Base-by-base conservation (phyloP, 2,113 vertebrate genomes). In the Microcebus jonahi region DNA sequence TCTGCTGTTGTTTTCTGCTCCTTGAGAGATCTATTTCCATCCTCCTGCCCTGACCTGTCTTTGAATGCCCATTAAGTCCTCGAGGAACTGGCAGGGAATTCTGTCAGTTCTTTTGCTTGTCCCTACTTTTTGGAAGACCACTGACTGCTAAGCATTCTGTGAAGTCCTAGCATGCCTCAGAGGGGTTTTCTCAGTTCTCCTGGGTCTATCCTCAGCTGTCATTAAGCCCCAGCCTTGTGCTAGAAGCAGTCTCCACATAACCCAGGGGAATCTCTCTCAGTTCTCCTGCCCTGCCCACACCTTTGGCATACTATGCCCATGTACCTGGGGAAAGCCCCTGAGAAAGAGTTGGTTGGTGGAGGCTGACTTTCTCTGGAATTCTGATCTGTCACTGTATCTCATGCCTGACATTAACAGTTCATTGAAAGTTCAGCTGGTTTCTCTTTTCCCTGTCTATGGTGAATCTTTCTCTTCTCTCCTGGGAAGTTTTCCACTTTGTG, bases 401-500 rank as follows among this genome's bases (percentile, higher is more conserved):
- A 17, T 2, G 73, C 23, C 17, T 15, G 11, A 71, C 0, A 12
- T 75, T 75, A 68, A 61, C 36, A 94, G 55, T 42, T 88, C 20
- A 5, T 21, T 76, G 63, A 55, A 42, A 6, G 10, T 53, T 59
- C 36, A 68, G 18, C 45, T 88, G 65, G 12, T 45, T 84, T 70
- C 29, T 87, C 48, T 65, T 27, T 91, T 63, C 23, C 42, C 39
- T 23, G 8, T 34, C 23, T 63, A 13, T 76, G 10, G 27, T 34
- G 13, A 15, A 2, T 45, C 15, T 65, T 82, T 55, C 6, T 59
- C 27, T 93, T 70, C 23, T 81, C 8, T 31, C 59, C 20, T 11
- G 42, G 79, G 42, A 63, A 88, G 36, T 71, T 75, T 70, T 21
- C 65, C 70, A 59, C 45, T 93, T 94, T 87, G 87, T 93, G 79